Evolutionary conservation across 2,888 invertebrate species (phyloP).

Genomic region (Oeneis ivallda): DNA sequence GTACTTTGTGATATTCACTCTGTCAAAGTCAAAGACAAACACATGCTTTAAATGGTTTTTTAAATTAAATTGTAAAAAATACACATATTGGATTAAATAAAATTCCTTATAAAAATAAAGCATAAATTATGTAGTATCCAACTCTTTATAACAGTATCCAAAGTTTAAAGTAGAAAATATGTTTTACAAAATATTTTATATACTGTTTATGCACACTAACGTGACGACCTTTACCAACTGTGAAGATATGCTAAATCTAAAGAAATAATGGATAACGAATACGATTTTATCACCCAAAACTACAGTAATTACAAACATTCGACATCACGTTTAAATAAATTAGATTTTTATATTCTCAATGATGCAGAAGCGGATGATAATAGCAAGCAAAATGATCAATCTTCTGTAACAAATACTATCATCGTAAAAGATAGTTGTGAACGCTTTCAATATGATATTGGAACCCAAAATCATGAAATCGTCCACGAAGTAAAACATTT

Average conservation of each 20-base stretch:
- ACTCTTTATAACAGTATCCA: not conserved
- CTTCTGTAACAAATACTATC: not conserved
- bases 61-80: not conserved
- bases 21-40: constrained; percentile 1
- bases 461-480: not conserved
- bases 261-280: constrained; percentile 14
- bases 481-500: not conserved
- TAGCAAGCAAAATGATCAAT: not conserved
- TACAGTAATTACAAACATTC: not conserved
- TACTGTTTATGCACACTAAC: not conserved
- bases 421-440: not conserved
- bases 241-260: constrained; percentile 5
- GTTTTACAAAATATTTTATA: constrained; percentile 15
- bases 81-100: not conserved
- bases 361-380: not conserved
- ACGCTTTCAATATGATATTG: constrained; percentile 4
- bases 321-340: not conserved
- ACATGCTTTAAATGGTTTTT: not conserved
- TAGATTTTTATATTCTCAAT: not conserved
- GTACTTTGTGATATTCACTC: not conserved
- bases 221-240: not conserved
- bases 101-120: not conserved
- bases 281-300: not conserved
- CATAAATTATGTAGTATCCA: not conserved
- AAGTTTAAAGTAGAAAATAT: not conserved